These are phyloP conservation scores for Megaustenia siamemsis DNA, from an alignment of 2,888 invertebrate species.

Conservation along the genomic window DNA sequence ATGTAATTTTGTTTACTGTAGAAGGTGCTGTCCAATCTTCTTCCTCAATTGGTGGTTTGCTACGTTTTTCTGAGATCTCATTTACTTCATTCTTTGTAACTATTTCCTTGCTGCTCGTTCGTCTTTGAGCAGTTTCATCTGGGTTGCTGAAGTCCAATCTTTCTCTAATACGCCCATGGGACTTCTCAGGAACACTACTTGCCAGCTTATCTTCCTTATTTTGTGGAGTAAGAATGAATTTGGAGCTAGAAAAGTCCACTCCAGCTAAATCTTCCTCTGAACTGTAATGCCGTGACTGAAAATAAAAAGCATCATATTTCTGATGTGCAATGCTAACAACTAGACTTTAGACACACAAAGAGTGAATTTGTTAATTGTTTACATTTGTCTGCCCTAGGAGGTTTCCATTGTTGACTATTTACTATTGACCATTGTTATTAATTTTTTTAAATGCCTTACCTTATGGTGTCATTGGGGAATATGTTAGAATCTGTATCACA, in stretches of 20 bases:
- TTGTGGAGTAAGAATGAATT: slow-evolving; percentile 56
- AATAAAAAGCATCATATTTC: neutral
- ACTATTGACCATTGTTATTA: too few relatives aligned
- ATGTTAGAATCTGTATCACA: too few relatives aligned
- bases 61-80: neutral
- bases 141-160: slow-evolving; percentile 66
- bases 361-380: too few relatives aligned
- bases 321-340: too few relatives aligned
- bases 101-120: slow-evolving; percentile 48
- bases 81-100: neutral
- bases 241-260: slow-evolving; percentile 51
- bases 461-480: too few relatives aligned
- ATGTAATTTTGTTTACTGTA: neutral
- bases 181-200: neutral
- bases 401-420: too few relatives aligned
- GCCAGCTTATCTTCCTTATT: slow-evolving; percentile 44
- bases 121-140: slow-evolving; percentile 59
- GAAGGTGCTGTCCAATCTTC: neutral
- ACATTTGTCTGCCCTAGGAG: too few relatives aligned
- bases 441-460: too few relatives aligned
- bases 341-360: too few relatives aligned
- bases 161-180: slow-evolving; percentile 66
- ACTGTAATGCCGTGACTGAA: slow-evolving; percentile 55
- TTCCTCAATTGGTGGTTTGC: neutral
- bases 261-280: slow-evolving; percentile 55